Evolutionary conservation across 2,888 invertebrate species (phyloP), one percentile per base, ranked within the genome.

Genomic region (Mythimna vitellina): DNA sequence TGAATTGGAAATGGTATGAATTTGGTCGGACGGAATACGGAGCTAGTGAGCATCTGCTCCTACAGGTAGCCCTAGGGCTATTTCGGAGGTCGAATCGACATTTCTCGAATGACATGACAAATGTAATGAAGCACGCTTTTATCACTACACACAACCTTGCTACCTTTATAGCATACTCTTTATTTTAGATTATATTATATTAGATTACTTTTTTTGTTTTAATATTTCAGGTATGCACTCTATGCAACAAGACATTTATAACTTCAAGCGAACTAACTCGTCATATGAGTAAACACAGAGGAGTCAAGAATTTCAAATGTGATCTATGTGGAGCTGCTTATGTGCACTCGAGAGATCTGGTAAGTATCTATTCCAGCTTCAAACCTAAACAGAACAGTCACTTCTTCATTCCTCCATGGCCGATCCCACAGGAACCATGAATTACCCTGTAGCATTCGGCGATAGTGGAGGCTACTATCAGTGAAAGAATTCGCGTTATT

Each of bases 211-310:
- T 49, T 25, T n/a, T 9, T 20, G 32, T 53, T 12, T 29, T 61
- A 14, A 17, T 49, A 12, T 76, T 75, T 29, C 87, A 96, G 93
- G 91, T 96, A 25, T 97, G 97, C 89, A 92, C 96, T 0, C 83
- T 97, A 29, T 97, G 97, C 78, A 96, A 94, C 73, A 97, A 97
- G 83, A 95, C 96, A 0, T 97, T 97, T 81, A 97, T 97, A 81
- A 96, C 97, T 32, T 96, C 97, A 1, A 97, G 97, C 63, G 97
- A 97, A 85, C 88, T 97, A 5, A 96, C 97, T 1, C 94, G 97
- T 22, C 97, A 97, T 77, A 96, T 97, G 96, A 93, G 93, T 56
- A 97, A 96, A 54, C 97, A 97, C 75, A 95, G 97, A 35, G 96
- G 96, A 1, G 89, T 96, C 1, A 97, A 96, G 86, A 96, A 96